Evolutionary conservation across 2,113 vertebrate genomes (phyloP).

Genomic region (Epinephelus fuscoguttatus): DNA sequence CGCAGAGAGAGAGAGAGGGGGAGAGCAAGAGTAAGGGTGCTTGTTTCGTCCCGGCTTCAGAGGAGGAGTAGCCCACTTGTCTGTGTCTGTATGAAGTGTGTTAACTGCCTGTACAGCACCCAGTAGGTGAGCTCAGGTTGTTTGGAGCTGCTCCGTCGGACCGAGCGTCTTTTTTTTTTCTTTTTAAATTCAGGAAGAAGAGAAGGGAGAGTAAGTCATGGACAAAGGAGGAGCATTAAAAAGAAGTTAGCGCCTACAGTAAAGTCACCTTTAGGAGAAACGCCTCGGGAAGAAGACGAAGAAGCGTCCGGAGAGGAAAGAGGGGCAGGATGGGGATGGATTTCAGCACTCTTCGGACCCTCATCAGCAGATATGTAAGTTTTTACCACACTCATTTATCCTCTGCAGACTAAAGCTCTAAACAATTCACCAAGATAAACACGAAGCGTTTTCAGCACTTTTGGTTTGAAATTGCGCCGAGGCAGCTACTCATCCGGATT

Average conservation of each 20-base stretch:
- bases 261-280: not conserved
- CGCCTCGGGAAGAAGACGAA: constrained; percentile 23
- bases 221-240: constrained; percentile 64
- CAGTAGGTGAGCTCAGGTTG: constrained; percentile 32
- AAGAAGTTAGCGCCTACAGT: constrained; percentile 69
- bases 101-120: not conserved
- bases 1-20: not conserved
- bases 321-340: constrained; percentile 86
- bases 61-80: constrained; percentile 16
- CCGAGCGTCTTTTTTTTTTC: not conserved
- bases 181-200: constrained; percentile 36
- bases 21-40: constrained; percentile 1
- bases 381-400: not conserved
- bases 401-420: not conserved
- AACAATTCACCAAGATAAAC: not conserved
- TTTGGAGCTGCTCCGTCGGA: not conserved
- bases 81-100: constrained; percentile 11
- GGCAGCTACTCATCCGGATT: constrained; percentile 55
- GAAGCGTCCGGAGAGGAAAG: constrained; percentile 39
- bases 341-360: constrained; percentile 89
- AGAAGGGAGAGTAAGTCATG: constrained; percentile 72
- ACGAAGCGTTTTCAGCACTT: not conserved
- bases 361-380: constrained; percentile 96
- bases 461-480: constrained; percentile 46
- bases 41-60: not conserved